Evolutionary conservation across 1,140 invertebrate genomes (phyloP), one percentile per base, ranked within the genome.

Genomic region (Diorhabda sublineata): DNA sequence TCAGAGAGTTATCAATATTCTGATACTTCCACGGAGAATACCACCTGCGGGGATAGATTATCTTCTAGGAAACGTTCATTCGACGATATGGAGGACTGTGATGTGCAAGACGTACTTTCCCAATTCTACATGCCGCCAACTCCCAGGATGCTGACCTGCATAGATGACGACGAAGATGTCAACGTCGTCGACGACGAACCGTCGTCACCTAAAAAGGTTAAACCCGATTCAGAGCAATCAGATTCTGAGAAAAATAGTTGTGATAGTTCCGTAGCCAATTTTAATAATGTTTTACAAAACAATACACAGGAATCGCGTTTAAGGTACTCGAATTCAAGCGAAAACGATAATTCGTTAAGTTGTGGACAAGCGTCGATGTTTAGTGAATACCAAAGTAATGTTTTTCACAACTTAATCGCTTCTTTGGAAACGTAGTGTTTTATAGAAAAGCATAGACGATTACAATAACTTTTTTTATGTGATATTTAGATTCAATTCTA

Each of bases 91-190:
- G 80, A 87, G 69, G 86, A 86, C 72, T 84, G 84, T 44, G 81
- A 87, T 76, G 85, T 87, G 42, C 85, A 87, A 57, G 87, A 87
- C 68, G 87, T 87, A 1, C 79, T 89, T 1, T 89, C 86, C 44
- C 88, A 91, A 71, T 90, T 90, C 72, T 91, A 90, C 77, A 88
- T 90, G 79, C 88, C 90, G 58, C 86, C 87, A 0, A 89, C 88
- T 0, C 88, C 89, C 7, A 82, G 88, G 60, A 82, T 90, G 70
- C 81, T 91, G 59, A 88, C 89, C 4, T 86, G 87, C 58, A 88
- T 90, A 47, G 88, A 90, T 75, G 87, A 88, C 45, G 82, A 83
- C 61, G 84, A 85, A 66, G 83, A 83, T 61, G 81, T 78, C 58
- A 77, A 78, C 45, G 79, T 79, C 6, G 78, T 78, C 26, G 83